These are phyloP conservation scores for Asbolus verrucosus DNA, from an alignment of 1,140 invertebrate species.

Conservation along the genomic window DNA sequence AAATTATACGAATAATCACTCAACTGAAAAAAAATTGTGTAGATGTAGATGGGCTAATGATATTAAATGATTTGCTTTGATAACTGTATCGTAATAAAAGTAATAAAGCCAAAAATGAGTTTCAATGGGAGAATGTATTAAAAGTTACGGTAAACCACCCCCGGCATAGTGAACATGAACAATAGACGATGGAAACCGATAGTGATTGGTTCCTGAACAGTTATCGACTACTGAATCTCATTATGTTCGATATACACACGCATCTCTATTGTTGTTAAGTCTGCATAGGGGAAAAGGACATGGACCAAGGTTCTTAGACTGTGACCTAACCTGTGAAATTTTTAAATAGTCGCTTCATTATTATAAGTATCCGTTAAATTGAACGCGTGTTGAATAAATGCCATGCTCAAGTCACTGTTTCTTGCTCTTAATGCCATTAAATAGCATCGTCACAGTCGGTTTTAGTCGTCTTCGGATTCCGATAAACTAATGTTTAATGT, in stretches of 20 bases:
- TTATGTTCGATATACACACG: slow-evolving; percentile 57
- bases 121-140: slow-evolving; percentile 23
- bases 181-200: slow-evolving; percentile 54
- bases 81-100: slow-evolving; percentile 30
- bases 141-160: slow-evolving; percentile 52
- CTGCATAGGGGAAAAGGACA: slow-evolving; percentile 49
- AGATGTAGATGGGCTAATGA: background rate
- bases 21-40: slow-evolving; percentile 1
- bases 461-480: too few relatives aligned
- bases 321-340: slow-evolving; percentile 51
- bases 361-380: slow-evolving; percentile 38
- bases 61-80: slow-evolving; percentile 19
- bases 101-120: slow-evolving; percentile 19
- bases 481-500: background rate
- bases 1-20: too few relatives aligned
- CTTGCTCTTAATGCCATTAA: too few relatives aligned
- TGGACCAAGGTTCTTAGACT: slow-evolving; percentile 45
- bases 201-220: slow-evolving; percentile 57
- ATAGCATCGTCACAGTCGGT: too few relatives aligned
- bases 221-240: slow-evolving; percentile 60
- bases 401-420: too few relatives aligned
- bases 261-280: slow-evolving; percentile 57
- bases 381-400: too few relatives aligned
- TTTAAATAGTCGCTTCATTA: slow-evolving; percentile 39
- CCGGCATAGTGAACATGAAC: slow-evolving; percentile 47